phyloP scores from a whole-genome alignment of 2,113 vertebrate species.

The Ammodytes dubius region DNA sequence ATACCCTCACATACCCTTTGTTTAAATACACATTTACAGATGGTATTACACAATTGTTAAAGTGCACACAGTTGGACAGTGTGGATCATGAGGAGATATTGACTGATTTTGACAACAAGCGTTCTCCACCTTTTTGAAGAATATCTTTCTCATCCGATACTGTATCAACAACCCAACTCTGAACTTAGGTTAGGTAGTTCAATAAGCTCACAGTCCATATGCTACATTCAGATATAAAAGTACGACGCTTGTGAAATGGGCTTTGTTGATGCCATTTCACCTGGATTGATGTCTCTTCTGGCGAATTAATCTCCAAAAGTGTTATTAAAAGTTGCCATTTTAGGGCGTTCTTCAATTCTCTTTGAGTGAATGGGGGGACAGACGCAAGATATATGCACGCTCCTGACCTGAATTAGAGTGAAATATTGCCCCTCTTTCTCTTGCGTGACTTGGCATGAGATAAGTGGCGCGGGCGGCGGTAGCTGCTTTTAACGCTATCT shows the following conservation, averaged over 20 bases:
- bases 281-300: constrained; percentile 1
- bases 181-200: background rate
- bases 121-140: too few relatives aligned
- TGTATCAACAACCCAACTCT: background rate
- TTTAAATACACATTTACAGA: too few relatives aligned
- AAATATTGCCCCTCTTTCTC: constrained; percentile 69
- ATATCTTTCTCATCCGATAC: background rate
- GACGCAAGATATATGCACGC: constrained; percentile 50
- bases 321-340: constrained; percentile 48
- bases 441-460: constrained; percentile 73
- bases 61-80: too few relatives aligned
- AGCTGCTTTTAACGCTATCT: constrained; percentile 64
- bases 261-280: constrained; percentile 1
- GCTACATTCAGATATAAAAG: background rate
- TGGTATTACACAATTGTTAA: too few relatives aligned
- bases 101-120: too few relatives aligned
- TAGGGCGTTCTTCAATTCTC: constrained; percentile 28
- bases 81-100: too few relatives aligned
- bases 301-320: constrained; percentile 40
- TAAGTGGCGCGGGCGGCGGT: constrained; percentile 64
- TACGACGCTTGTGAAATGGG: background rate
- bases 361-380: constrained; percentile 12
- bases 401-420: constrained; percentile 71
- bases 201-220: background rate
- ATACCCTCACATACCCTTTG: background rate